Percentiles rank a stretch among this genome's conserved stretches.
These are phyloP conservation scores for Neogale vison DNA, from an alignment of 2,113 vertebrate species.

Conservation along the genomic window DNA sequence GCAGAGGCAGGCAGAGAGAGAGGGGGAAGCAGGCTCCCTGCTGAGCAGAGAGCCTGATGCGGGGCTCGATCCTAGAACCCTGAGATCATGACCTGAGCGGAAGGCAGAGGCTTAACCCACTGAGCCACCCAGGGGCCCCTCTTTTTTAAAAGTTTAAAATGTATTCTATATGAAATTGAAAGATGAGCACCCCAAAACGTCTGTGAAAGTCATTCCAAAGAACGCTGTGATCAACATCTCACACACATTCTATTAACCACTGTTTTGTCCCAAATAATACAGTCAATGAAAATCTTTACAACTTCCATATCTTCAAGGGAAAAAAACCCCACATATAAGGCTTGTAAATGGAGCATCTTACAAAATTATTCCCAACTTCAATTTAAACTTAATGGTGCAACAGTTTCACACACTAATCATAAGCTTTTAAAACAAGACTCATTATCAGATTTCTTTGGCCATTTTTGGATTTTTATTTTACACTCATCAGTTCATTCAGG, in stretches of 20 bases:
- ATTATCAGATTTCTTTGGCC: background rate
- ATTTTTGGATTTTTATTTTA: slow-evolving; percentile 25
- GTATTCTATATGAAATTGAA: background rate
- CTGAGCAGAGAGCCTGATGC: too few species aligned
- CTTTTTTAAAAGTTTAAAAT: too few species aligned
- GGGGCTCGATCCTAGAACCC: too few species aligned
- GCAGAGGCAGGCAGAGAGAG: too few species aligned
- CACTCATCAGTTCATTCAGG: background rate
- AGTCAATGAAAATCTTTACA: background rate
- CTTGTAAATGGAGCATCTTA: background rate
- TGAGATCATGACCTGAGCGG: too few species aligned
- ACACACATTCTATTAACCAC: background rate
- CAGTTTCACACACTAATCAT: background rate
- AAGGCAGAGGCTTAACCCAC: too few species aligned
- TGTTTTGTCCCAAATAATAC: background rate
- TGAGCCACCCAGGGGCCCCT: too few species aligned
- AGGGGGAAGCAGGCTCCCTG: too few species aligned
- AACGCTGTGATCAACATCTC: background rate
- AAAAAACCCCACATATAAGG: background rate
- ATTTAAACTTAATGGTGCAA: background rate
- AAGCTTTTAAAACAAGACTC: slow-evolving; percentile 18
- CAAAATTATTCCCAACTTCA: background rate
- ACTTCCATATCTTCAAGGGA: background rate
- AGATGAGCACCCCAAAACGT: background rate
- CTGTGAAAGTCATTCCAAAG: background rate